phyloP scores from a whole-genome alignment of 2,888 invertebrate species.

The Cosmorhoe ocellata region DNA sequence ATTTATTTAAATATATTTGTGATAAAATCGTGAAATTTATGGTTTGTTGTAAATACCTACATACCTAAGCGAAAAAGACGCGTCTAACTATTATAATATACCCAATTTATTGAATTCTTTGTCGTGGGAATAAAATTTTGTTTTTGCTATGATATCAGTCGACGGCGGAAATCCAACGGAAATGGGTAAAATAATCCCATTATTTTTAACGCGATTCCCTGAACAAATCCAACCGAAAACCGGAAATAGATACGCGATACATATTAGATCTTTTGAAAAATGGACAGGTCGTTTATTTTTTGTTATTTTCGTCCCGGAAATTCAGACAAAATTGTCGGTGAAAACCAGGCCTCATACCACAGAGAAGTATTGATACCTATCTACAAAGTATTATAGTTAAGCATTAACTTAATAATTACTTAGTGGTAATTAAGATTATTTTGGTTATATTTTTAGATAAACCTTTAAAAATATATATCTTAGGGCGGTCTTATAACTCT shows the following conservation, averaged over 20 bases:
- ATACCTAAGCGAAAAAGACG: no score
- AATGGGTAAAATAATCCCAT: conserved; percentile 37
- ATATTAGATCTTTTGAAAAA: conserved; percentile 26
- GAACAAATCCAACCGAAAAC: conserved; percentile 28
- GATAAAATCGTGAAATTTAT: no score
- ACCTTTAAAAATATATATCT: no score
- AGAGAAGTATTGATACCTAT: neutral
- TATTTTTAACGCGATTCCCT: conserved; percentile 32
- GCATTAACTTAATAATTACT: no score
- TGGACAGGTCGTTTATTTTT: conserved; percentile 11
- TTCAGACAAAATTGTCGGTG: neutral
- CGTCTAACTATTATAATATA: no score
- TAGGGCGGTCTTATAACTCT: no score
- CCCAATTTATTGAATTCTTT: conserved; percentile 5
- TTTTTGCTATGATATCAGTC: neutral
- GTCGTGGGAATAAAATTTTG: neutral
- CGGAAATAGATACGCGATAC: conserved; percentile 29
- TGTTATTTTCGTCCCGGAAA: neutral
- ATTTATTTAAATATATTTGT: no score
- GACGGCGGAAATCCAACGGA: conserved; percentile 28
- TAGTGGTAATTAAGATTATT: no score
- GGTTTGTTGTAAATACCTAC: no score
- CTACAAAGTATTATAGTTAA: neutral
- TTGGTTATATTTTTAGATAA: no score
- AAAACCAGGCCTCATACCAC: neutral